Evolutionary conservation across 2,888 invertebrate genomes (phyloP), one percentile per base, ranked within the genome.

Genomic region (Noctua janthe): DNA sequence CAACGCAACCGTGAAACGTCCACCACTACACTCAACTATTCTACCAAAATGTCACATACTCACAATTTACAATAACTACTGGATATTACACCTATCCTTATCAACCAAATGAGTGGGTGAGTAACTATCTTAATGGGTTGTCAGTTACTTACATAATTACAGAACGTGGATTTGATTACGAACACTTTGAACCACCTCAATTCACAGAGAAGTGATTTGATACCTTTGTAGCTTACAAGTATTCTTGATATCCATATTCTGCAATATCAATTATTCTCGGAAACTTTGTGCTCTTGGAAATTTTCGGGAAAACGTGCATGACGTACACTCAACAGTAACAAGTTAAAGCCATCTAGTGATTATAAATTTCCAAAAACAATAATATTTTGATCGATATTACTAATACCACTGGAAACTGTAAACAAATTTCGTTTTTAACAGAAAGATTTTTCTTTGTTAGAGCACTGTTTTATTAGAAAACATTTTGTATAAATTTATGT

Each of bases 51-150:
- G 71, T 77, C 64, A 73, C 69, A n/a, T 39, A 49, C 56, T 35
- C 56, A 80, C 69, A 20, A 77, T 64, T 79, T 69, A 87, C 80
- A 82, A 86, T 84, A 86, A 84, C 80, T 78, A 82, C 81, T 81
- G 76, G 74, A 82, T 29, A 84, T 82, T 73, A 76, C 64, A 71
- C 64, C 49, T 71, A 51, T 77, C 70, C 76, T 88, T 88, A 89
- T 87, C 89, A 72, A 81, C 75, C 62, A 76, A 82, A 82, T 78
- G 70, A 82, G 81, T 80, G 51, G 54, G 49, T 78, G 78, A 81
- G 73, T 76, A 80, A 82, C 71, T 74, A 64, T 69, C 69, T 49
- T 81, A 87, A 85, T 81, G 80, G 75, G 64, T 29, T 73, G 81
- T 69, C 81, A 62, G 71, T 82, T 72, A 72, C 76, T 78, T 74